A percentile compares a stretch with the other conserved stretches of the same genome.
phyloP scores from a whole-genome alignment of 2,888 invertebrate species.

The Pachydiplax longipennis region DNA sequence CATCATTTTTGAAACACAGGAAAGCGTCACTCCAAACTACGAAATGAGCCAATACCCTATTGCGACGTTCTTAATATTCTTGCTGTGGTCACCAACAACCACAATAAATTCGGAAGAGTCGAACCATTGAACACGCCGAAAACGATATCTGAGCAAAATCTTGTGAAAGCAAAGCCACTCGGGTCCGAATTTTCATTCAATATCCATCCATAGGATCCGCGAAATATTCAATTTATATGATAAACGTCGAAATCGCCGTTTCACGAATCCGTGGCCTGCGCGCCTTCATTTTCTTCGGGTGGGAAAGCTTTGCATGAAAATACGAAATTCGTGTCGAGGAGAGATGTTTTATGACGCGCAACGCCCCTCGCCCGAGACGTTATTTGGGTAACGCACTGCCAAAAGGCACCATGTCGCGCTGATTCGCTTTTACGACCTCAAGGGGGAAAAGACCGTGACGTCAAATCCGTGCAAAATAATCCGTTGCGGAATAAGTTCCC shows the following conservation, averaged over 20 bases:
- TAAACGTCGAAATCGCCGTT: background rate
- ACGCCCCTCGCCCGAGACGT: background rate
- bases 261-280: background rate
- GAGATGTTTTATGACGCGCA: background rate
- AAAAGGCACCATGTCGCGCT: background rate
- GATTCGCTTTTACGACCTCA: background rate
- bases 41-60: too few species aligned
- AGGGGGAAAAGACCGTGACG: background rate
- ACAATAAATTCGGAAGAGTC: too few species aligned
- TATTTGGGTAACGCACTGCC: background rate
- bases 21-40: too few species aligned
- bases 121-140: too few species aligned
- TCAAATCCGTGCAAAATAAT: background rate
- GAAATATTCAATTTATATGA: background rate
- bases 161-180: background rate
- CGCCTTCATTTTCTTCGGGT: background rate
- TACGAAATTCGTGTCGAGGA: background rate
- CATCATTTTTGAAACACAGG: too few species aligned
- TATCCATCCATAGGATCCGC: background rate
- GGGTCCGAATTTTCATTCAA: background rate
- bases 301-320: background rate
- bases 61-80: too few species aligned
- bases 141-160: background rate
- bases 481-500: too few species aligned
- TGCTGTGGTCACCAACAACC: too few species aligned